A percentile compares a stretch with the other conserved stretches of the same genome.
phyloP scores from a whole-genome alignment of 2,797 vertebrate genomes.

The Etheostoma perlongum region DNA sequence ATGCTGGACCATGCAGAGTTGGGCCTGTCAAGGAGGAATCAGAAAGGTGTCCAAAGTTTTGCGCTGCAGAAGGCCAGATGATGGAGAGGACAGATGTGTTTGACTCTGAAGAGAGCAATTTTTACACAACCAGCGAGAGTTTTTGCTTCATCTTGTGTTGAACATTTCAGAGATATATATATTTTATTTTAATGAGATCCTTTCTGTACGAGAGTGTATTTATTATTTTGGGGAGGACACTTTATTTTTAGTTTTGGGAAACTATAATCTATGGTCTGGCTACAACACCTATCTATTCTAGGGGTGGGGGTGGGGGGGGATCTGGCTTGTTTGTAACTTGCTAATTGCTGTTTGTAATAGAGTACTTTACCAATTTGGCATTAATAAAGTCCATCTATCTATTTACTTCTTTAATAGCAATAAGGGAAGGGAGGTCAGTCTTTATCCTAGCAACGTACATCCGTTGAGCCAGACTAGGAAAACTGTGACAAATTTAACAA shows the following conservation, averaged over 20 bases:
- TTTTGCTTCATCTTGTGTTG: conserved; percentile 30
- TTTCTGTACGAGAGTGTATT: conserved; percentile 11
- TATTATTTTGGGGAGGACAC: background rate
- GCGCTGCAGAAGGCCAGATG: background rate
- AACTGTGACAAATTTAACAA: conserved; percentile 48
- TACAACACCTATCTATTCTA: too few species aligned
- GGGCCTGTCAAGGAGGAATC: background rate
- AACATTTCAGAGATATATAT: conserved; percentile 23
- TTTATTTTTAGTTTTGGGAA: conserved; percentile 2
- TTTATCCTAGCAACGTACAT: background rate
- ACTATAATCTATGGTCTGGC: too few species aligned
- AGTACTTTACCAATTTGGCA: too few species aligned
- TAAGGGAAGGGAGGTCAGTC: too few species aligned
- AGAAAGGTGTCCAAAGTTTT: background rate
- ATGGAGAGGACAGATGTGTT: background rate
- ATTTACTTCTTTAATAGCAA: too few species aligned
- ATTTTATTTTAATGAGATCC: conserved; percentile 31
- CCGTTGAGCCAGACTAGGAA: background rate
- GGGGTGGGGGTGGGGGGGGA: too few species aligned
- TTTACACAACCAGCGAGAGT: background rate
- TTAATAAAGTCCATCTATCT: too few species aligned
- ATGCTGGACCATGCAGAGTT: conserved; percentile 6
- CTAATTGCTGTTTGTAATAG: too few species aligned
- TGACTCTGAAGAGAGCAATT: background rate
- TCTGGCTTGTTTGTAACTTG: too few species aligned